A percentile compares a stretch with the other conserved stretches of the same genome.
Conservation (phyloP, 1,140 invertebrate genomes). For the Lutraria rhynchaena region DNA sequence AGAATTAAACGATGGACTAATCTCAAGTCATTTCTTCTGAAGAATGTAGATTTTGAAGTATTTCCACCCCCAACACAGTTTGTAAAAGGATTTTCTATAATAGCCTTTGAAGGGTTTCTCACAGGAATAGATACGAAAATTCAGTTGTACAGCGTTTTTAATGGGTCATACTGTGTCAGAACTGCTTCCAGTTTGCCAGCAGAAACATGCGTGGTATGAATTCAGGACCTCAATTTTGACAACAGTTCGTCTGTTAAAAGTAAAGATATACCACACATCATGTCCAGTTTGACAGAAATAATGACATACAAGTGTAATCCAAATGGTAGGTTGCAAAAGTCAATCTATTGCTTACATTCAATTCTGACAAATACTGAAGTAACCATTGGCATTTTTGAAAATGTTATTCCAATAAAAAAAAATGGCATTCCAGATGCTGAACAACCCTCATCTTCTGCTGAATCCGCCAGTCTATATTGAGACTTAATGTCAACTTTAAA, state of each 20-base stretch:
- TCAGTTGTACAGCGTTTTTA: background rate
- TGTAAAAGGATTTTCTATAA: background rate
- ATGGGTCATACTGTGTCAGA: constrained; percentile 1
- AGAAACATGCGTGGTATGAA: background rate
- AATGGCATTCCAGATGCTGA: no score
- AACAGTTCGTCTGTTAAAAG: background rate
- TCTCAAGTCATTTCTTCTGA: background rate
- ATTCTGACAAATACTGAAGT: no score
- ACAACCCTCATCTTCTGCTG: no score
- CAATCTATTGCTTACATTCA: no score
- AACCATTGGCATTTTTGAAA: no score
- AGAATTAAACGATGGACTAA: background rate
- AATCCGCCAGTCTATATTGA: no score
- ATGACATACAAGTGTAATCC: constrained; percentile 3
- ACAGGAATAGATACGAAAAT: background rate
- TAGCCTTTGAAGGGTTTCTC: background rate
- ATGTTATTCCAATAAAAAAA: no score
- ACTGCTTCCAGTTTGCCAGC: background rate
- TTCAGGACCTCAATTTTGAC: constrained; percentile 2
- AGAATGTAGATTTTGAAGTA: background rate
- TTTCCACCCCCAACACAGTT: background rate
- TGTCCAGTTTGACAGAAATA: background rate
- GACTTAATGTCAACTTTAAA: no score
- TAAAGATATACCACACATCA: background rate
- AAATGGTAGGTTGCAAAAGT: no score